phyloP scores from a whole-genome alignment of 2,797 vertebrate species.

The Sebastes trivittatus region DNA sequence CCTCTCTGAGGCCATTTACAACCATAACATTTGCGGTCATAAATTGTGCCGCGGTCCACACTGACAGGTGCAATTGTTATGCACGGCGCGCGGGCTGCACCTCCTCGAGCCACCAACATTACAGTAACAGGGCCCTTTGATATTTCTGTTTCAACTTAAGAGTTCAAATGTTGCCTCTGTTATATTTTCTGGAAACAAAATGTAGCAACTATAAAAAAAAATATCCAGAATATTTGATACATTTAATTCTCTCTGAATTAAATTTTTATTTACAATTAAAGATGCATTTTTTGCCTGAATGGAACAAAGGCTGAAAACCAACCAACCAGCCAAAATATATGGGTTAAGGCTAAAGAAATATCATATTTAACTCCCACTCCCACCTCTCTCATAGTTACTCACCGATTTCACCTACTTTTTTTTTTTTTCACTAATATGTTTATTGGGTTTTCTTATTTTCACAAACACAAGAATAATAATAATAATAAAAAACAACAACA shows the following conservation, averaged over 20 bases:
- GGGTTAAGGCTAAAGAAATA: conserved; percentile 61
- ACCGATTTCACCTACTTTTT: neutral
- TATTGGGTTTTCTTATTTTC: no score
- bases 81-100: conserved; percentile 86
- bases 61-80: conserved; percentile 99
- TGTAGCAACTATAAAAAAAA: neutral
- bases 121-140: conserved; percentile 62
- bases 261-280: neutral
- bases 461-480: no score
- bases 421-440: no score
- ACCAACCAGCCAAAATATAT: neutral
- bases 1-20: conserved; percentile 91
- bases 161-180: conserved; percentile 16
- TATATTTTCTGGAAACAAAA: neutral
- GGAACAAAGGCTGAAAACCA: neutral
- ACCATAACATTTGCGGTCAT: conserved; percentile 91
- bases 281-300: neutral
- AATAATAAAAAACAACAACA: no score
- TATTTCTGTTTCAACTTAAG: conserved; percentile 29
- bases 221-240: neutral
- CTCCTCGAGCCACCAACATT: conserved; percentile 81
- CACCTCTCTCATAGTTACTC: neutral
- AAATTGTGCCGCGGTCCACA: conserved; percentile 94
- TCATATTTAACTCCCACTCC: conserved; percentile 30
- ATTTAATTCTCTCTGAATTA: neutral